Evolutionary conservation across 2,113 vertebrate genomes (phyloP), one percentile per base, ranked within the genome.

Genomic region (Pao palembangensis): DNA sequence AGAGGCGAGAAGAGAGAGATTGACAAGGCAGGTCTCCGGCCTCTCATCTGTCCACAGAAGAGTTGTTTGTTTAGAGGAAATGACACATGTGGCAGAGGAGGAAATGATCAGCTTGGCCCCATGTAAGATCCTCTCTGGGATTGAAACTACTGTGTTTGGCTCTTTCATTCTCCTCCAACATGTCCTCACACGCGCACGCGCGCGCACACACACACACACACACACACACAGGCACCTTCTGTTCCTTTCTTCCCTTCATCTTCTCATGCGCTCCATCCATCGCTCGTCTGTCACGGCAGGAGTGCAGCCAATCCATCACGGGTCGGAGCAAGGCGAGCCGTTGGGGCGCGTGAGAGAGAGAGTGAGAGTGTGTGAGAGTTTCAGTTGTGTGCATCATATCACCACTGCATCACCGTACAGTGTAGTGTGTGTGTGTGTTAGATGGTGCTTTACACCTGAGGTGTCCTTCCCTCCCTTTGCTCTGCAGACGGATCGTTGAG

Each of bases 241-340:
- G 42, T 59, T 48, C 64, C 69, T 70, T 80, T 75, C 76, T 78
- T 80, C 61, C 85, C 87, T 89, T 88, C 88, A 90, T 89, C 90
- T 91, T 85, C 88, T 80, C 78, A 55, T 38, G 75, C 73, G 80
- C 83, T 89, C 86, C 82, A 85, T 89, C 87, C 81, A 89, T 89
- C 78, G 87, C 85, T 88, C 78, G 75, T 91, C 89, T 91, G 90
- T 91, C 90, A 90, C 73, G 67, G 83, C 85, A 69, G 71, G 87
- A 88, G 86, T 88, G 90, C 88, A 91, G 80, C 88, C 89, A 91
- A 91, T 91, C 90, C 89, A 91, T 91, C 90, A 91, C 68, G 65
- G 87, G 85, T 90, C 82, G 69, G 72, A 74, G 80, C 74, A 51
- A 61, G 69, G 82, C 79, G 47, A 79, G 53, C 64, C 46, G 69